These are phyloP conservation scores for Ictidomys tridecemlineatus DNA, from an alignment of 2,113 vertebrate genomes.

Conservation along the genomic window DNA sequence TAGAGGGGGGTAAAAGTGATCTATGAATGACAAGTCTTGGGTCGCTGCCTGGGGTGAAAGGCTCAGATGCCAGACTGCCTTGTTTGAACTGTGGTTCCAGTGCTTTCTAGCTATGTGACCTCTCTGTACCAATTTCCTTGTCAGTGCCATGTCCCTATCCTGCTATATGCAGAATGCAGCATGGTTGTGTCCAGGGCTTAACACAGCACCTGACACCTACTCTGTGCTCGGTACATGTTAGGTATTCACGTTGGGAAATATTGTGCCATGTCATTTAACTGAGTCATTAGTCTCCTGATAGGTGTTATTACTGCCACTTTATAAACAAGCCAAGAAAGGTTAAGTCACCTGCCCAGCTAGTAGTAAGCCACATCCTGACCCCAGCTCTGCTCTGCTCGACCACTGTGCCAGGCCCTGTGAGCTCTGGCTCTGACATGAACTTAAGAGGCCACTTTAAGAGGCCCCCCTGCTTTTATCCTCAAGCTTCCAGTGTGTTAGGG, in stretches of 20 bases:
- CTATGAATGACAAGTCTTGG: background rate
- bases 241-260: background rate
- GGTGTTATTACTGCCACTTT: background rate
- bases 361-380: background rate
- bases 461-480: background rate
- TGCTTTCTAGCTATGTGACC: background rate
- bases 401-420: background rate
- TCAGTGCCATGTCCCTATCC: background rate
- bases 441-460: background rate
- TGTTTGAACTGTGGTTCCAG: background rate
- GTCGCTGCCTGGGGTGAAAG: background rate
- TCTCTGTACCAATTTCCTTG: background rate
- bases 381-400: accelerated
- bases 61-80: background rate
- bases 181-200: background rate
- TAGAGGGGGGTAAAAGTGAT: background rate
- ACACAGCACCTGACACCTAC: background rate
- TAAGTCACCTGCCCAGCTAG: background rate
- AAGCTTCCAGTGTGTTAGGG: too few relatives aligned
- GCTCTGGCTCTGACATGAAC: background rate
- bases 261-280: background rate
- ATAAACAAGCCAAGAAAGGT: background rate
- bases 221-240: background rate
- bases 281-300: background rate
- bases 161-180: too few relatives aligned